A percentile compares a stretch with the other conserved stretches of the same genome.
These are phyloP conservation scores for Lochmaea crataegi DNA, from an alignment of 2,888 invertebrate genomes.

Conservation along the genomic window DNA sequence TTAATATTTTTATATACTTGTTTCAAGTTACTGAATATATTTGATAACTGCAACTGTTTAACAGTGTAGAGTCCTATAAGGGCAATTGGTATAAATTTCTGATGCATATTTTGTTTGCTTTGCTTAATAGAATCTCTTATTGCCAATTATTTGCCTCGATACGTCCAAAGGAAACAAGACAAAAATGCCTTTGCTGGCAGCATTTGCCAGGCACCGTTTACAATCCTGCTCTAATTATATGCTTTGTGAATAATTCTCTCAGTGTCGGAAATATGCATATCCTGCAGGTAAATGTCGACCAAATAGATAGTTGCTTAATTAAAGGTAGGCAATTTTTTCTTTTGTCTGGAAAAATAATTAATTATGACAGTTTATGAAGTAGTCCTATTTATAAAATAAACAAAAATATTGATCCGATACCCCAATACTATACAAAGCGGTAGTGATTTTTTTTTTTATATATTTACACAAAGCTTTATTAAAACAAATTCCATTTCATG, in stretches of 20 bases:
- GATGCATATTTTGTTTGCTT: slow-evolving; percentile 55
- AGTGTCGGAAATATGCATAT: slow-evolving; percentile 18
- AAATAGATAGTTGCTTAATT: background rate
- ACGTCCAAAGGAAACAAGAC: slow-evolving; percentile 34
- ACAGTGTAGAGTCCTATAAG: slow-evolving; percentile 22
- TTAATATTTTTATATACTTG: too few species aligned
- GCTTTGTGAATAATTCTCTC: slow-evolving; percentile 19
- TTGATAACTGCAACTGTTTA: background rate
- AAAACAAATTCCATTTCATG: slow-evolving; percentile 2
- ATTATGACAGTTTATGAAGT: too few species aligned
- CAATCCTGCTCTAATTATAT: slow-evolving; percentile 11
- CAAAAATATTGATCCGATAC: too few species aligned
- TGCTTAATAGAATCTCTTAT: slow-evolving; percentile 52
- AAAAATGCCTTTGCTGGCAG: slow-evolving; percentile 23
- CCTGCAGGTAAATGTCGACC: slow-evolving; percentile 6
- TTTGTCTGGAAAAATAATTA: background rate
- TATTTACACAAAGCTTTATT: background rate
- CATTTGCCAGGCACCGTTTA: slow-evolving; percentile 2
- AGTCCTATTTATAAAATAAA: too few species aligned
- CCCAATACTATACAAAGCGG: background rate
- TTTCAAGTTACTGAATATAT: too few species aligned
- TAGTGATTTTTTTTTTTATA: background rate
- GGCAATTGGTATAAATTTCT: slow-evolving; percentile 51
- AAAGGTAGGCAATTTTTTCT: background rate
- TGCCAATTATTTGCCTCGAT: slow-evolving; percentile 49